Base-by-base conservation (phyloP, 2,888 invertebrate species). In the Dicyrtomina minuta region DNA sequence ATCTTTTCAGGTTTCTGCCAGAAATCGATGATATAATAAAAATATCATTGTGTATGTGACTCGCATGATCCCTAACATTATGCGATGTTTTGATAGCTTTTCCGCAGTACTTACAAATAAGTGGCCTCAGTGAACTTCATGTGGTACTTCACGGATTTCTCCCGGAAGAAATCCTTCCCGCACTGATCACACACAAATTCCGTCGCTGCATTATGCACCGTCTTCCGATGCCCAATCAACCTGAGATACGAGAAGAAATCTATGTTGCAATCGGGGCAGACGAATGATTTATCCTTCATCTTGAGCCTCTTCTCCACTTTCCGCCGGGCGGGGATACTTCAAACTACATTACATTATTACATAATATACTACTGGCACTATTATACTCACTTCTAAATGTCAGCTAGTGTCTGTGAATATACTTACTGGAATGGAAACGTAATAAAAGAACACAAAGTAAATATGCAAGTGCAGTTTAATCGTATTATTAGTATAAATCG, bases 151-250 rank as follows among this genome's bases (percentile, higher is more conserved):
- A 67, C 49, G 15, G 44, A 27, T 1, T 2, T 12, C 2, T 0
- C n/a, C 13, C 20, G n/a, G 3, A n/a, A 8, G 27, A 67, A 67
- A n/a, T 26, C 51, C 20, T 59, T 67, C 6, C 59, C 59, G 20
- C 67, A 67, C 13, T 46, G 27, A 22, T 67, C 49, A 46, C 67
- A 67, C 3, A 67, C 51, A 17, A 51, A 59, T 13, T 66, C 26
- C 6, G 12, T 26, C 5, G 53, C 55, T 1, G 15, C 33, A 5
- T 27, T 10, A 24, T 66, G 66, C 2, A 15, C 2, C 27, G 26
- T 33, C 44, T 49, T 66, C 55, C 13, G 12, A 22, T 66, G 66
- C 12, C 17, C 17, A 10, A 49, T 22, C 1, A 66, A 26, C 1
- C 55, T 33, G 17, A 26, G 1, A 12, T 66, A 41, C 10, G 55